Conservation (phyloP, 2,888 invertebrate genomes). For the Nephrocerus scutellatus region DNA sequence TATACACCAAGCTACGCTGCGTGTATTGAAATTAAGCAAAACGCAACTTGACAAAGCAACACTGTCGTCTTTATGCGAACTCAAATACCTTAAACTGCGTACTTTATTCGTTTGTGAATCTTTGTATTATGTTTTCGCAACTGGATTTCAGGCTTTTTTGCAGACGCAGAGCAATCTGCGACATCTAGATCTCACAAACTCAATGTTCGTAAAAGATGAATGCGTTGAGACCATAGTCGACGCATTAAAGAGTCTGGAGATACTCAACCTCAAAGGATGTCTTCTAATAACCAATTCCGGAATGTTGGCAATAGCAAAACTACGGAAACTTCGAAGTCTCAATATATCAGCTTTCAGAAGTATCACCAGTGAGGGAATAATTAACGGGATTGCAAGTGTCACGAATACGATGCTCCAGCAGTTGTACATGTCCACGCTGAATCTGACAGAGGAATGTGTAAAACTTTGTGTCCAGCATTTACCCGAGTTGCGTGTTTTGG, state of each 20-base stretch:
- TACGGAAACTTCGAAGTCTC: conserved; percentile 53
- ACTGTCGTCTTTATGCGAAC: conserved; percentile 52
- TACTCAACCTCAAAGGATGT: conserved; percentile 59
- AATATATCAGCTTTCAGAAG: conserved; percentile 64
- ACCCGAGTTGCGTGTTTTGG: conserved; percentile 54
- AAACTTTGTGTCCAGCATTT: conserved; percentile 55
- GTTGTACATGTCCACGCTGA: conserved; percentile 54
- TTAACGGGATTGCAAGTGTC: conserved; percentile 54
- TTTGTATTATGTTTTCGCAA: conserved; percentile 28
- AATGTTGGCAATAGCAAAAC: conserved; percentile 50
- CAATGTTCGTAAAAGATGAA: conserved; percentile 59
- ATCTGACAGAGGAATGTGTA: conserved; percentile 57
- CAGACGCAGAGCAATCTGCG: conserved; percentile 51
- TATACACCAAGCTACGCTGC: conserved; percentile 52
- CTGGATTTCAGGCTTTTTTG: conserved; percentile 32
- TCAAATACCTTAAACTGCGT: conserved; percentile 43
- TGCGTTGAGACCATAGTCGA: conserved; percentile 56
- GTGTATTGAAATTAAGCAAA: conserved; percentile 57
- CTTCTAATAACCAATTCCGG: conserved; percentile 58
- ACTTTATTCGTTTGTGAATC: conserved; percentile 37
- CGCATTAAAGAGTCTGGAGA: conserved; percentile 53
- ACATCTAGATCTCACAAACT: conserved; percentile 58
- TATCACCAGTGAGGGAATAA: conserved; percentile 56
- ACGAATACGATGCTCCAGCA: conserved; percentile 50
- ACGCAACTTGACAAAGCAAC: conserved; percentile 62